Evolutionary conservation across 2,888 invertebrate species (phyloP), one percentile per base, ranked within the genome.

Genomic region (Quadroppia sp.): DNA sequence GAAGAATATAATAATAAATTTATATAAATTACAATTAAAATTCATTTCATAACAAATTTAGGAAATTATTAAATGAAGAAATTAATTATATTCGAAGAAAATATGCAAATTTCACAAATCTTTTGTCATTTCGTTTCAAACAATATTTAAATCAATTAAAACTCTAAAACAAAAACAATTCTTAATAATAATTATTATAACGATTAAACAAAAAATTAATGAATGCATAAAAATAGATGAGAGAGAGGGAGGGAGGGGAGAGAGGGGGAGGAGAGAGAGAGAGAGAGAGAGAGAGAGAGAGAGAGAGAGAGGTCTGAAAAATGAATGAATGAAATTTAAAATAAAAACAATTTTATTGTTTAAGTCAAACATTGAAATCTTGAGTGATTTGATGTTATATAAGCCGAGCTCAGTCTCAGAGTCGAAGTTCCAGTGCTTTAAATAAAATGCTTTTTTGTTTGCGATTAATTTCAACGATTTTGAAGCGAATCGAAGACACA

Each of bases 11-110:
- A 25, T 50, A 53, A 53, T 53, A 53, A 45, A 23, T 53, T 53
- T 53, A 53, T 53, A 53, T 53, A 53, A 53, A 53, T 53, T 53
- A 53, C 53, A 53, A 53, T 9, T 23, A 53, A 53, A 36, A 7
- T 36, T 36, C 9, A 36, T 36, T 9, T 53, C 53, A 23, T 13
- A 53, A 23, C 3, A n/a, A n/a, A n/a, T n/a, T n/a, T n/a, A n/a
- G n/a, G n/a, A n/a, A n/a, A n/a, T n/a, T n/a, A 9, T 36, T 36
- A 36, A 36, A 36, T 36, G 36, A 36, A 7, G 9, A 36, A 36
- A 36, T 36, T 36, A 36, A 36, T 36, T 36, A 9, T 36, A 3
- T 45, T 45, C 45, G 13, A 2, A 3, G 2, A 45, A 11, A 9
- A 3, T 45, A 45, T 45, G 45, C 45, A 45, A 45, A 45, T 45